These are phyloP conservation scores for Linnaemya tessellans DNA, from an alignment of 2,888 invertebrate species.

Conservation along the genomic window DNA sequence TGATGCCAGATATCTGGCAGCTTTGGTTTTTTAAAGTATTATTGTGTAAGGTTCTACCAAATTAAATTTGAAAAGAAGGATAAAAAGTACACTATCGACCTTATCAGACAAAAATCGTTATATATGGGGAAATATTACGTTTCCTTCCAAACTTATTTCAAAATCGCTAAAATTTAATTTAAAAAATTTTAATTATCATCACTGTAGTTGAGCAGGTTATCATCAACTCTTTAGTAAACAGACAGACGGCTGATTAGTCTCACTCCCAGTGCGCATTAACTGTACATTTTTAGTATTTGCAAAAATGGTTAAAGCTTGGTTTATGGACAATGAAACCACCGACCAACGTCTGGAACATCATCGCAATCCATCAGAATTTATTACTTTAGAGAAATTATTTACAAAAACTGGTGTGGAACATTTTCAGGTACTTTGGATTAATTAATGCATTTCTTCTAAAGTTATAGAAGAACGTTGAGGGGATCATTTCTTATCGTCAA, in stretches of 20 bases:
- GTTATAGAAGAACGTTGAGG: neutral
- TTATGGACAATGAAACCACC: constrained; percentile 87
- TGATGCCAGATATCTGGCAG: neutral
- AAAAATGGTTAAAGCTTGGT: constrained; percentile 95
- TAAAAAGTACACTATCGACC: too few relatives aligned
- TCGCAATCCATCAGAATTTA: constrained; percentile 88
- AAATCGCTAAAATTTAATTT: constrained; percentile 3
- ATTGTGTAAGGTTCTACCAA: neutral
- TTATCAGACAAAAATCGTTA: too few relatives aligned
- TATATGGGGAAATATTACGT: too few relatives aligned
- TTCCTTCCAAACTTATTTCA: neutral
- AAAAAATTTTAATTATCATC: constrained; percentile 17
- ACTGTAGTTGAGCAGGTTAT: constrained; percentile 51
- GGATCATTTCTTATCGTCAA: constrained; percentile 1
- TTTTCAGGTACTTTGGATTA: constrained; percentile 87
- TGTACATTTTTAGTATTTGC: neutral
- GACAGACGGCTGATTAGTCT: constrained; percentile 1
- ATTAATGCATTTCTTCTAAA: constrained; percentile 30
- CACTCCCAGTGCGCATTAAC: neutral
- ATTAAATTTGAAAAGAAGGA: too few relatives aligned
- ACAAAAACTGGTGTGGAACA: constrained; percentile 93
- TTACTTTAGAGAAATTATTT: constrained; percentile 88
- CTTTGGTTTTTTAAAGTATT: neutral
- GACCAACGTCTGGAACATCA: constrained; percentile 95
- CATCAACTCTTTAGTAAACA: constrained; percentile 49